Evolutionary conservation across 1,140 invertebrate genomes (phyloP), one percentile per base, ranked within the genome.

Genomic region (Aphaenogaster ashmeadi): DNA sequence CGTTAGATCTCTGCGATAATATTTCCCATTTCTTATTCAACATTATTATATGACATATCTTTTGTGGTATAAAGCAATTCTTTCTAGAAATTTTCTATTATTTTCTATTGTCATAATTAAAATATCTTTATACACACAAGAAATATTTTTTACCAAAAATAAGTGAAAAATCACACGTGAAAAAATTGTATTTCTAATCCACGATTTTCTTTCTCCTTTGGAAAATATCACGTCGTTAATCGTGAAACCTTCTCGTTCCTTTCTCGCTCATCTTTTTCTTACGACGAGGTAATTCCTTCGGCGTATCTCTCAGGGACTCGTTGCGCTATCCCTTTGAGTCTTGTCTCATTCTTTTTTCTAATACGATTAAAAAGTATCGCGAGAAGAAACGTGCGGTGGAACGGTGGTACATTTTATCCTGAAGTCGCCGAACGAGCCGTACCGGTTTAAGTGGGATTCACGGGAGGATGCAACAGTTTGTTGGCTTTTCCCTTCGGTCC

Each of bases 381-480:
- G 44, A 36, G 33, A 54, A 64, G 44, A 80, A 67, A 41, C 18
- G 64, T 6, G 2, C 15, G 47, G n/a, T 18, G 7, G 3, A 21
- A 58, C 54, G 18, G 54, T 6, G 38, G 3, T 47, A 21, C 15
- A 38, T 64, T 66, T 69, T 69, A 80, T 50, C 36, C 11, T 4
- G 47, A 38, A 54, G 41, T 78, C 58, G 18, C 15, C 52, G 52
- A 64, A 50, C n/a, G 47, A 67, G 78, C n/a, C 11, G 18, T 36
- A 33, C 33, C 36, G 38, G 36, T 81, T 80, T 71, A 81, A 81
- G n/a, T 33, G 52, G n/a, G 41, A 87, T 71, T 66, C 78, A 3
- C 62, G 67, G 67, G 66, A 50, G 33, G 36, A 60, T 83, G 88
- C 88, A 89, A 89, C 88, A 89, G 87, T 89, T 89, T 89, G 81